Percentiles rank a stretch among this genome's conserved stretches.
Conservation (phyloP, 2,113 vertebrate species). For the Gopherus evgoodei region DNA sequence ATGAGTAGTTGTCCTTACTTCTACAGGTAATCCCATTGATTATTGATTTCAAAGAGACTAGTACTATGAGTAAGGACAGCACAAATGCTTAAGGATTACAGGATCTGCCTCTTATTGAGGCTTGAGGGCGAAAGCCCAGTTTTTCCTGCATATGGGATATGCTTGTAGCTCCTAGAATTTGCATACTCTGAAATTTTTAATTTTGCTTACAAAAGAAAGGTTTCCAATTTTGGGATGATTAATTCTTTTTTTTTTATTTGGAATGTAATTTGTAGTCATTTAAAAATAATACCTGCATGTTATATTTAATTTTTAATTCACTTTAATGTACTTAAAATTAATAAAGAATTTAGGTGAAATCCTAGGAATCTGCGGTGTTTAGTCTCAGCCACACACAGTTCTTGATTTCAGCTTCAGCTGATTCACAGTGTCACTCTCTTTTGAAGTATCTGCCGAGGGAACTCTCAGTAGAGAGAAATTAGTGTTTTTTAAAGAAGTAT, state of each 20-base stretch:
- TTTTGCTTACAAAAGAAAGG: background rate
- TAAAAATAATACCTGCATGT: background rate
- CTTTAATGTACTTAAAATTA: background rate
- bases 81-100: background rate
- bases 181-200: background rate
- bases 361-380: background rate
- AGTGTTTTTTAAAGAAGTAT: constrained; percentile 50
- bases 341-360: background rate
- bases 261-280: background rate
- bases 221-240: background rate
- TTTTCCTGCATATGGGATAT: background rate
- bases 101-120: background rate
- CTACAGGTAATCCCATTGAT: background rate
- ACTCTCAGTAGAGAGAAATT: constrained; percentile 26
- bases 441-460: constrained; percentile 69
- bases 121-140: background rate
- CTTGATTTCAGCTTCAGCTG: constrained; percentile 49
- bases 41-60: background rate
- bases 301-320: background rate
- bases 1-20: background rate
- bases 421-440: constrained; percentile 41
- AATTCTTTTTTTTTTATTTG: background rate
- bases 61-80: background rate
- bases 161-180: background rate
- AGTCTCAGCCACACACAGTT: background rate